These are phyloP conservation scores for Gnathonemus longibarbis DNA, from an alignment of 2,113 vertebrate species.

Conservation along the genomic window DNA sequence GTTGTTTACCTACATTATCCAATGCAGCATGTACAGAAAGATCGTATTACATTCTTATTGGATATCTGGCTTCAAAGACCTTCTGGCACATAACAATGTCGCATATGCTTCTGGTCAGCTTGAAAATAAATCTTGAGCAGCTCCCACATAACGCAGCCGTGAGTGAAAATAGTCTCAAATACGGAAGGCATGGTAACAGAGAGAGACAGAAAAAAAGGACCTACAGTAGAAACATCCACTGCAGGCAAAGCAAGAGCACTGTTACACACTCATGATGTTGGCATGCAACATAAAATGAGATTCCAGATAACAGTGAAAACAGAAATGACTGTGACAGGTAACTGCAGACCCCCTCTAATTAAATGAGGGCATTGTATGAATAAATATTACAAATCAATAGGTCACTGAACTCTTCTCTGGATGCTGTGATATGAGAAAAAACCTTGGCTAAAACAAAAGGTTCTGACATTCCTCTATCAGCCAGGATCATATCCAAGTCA, in stretches of 20 bases:
- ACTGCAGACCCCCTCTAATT: background rate
- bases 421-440: background rate
- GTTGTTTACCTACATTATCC: conserved; percentile 19
- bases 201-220: background rate
- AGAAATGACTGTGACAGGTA: background rate
- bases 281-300: background rate
- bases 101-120: conserved; percentile 33
- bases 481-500: background rate
- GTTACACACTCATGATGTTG: background rate
- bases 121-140: conserved; percentile 33
- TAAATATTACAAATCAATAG: background rate
- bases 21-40: conserved; percentile 21
- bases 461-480: background rate
- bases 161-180: conserved; percentile 1
- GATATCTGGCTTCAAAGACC: conserved; percentile 30
- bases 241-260: background rate
- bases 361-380: background rate
- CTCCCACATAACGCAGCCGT: conserved; percentile 1
- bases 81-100: conserved; percentile 34
- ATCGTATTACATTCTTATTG: conserved; percentile 19
- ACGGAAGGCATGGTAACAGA: background rate
- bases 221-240: background rate
- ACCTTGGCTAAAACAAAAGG: background rate
- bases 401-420: background rate
- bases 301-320: background rate